phyloP scores from a whole-genome alignment of 2,888 invertebrate genomes.

The Hofmannophila pseudospretella region DNA sequence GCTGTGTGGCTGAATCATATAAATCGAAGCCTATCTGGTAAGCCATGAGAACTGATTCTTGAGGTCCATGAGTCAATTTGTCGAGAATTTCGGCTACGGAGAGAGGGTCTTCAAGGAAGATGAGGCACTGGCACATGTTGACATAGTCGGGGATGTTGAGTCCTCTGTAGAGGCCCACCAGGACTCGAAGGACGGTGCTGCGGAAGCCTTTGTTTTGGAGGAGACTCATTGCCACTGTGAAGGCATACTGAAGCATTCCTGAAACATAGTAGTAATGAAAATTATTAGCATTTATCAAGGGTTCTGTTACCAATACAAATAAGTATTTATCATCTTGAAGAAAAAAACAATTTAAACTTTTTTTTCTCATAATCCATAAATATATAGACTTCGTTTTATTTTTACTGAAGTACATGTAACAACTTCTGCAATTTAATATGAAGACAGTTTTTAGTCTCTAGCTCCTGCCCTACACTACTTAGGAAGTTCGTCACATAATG shows the following conservation, averaged over 20 bases:
- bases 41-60: constrained; percentile 93
- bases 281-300: no score
- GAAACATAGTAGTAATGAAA: no score
- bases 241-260: constrained; percentile 95
- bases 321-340: no score
- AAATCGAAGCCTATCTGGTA: constrained; percentile 99
- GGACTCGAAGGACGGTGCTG: constrained; percentile 90
- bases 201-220: constrained; percentile 96
- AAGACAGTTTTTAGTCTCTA: no score
- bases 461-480: no score
- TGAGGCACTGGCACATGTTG: constrained; percentile 98
- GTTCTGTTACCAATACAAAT: no score
- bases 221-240: constrained; percentile 97
- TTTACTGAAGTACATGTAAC: no score
- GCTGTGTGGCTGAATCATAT: constrained; percentile 99
- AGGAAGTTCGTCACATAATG: no score
- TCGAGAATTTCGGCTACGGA: constrained; percentile 96
- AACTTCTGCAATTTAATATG: no score
- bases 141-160: constrained; percentile 96
- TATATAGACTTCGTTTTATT: no score
- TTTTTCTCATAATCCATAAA: no score
- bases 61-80: constrained; percentile 87
- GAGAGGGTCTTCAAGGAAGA: constrained; percentile 95
- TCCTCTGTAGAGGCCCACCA: constrained; percentile 93
- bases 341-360: no score